Conservation (phyloP, 1,140 invertebrate genomes). For the Mercenaria mercenaria region DNA sequence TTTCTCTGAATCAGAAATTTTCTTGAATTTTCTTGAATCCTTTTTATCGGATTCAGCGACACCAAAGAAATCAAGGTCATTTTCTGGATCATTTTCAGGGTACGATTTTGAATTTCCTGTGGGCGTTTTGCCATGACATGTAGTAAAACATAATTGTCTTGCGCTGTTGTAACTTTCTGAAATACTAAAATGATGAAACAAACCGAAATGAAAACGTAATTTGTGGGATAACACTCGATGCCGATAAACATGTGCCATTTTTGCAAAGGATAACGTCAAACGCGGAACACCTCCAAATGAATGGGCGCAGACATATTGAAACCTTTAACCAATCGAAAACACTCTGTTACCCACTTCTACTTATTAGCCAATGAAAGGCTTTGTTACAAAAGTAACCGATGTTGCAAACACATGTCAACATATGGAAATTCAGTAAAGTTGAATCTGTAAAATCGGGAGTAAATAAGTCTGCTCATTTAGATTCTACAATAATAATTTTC, state of each 20-base stretch:
- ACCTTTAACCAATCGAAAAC: conserved; percentile 23
- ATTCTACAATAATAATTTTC: too few relatives aligned
- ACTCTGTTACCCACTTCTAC: background rate
- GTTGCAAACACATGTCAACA: conserved; percentile 55
- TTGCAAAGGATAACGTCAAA: background rate
- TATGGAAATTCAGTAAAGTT: conserved; percentile 27
- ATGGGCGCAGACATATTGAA: conserved; percentile 74
- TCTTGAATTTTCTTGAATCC: background rate
- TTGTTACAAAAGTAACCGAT: background rate
- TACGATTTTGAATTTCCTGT: background rate
- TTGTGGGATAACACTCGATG: background rate
- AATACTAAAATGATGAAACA: background rate
- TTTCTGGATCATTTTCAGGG: background rate
- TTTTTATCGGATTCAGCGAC: background rate
- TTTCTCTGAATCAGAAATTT: background rate
- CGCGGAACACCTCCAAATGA: background rate
- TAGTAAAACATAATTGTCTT: background rate
- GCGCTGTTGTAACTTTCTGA: background rate
- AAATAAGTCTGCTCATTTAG: too few relatives aligned
- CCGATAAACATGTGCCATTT: background rate
- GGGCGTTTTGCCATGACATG: background rate
- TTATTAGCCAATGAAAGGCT: conserved; percentile 41
- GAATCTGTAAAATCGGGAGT: too few relatives aligned
- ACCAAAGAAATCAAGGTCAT: conserved; percentile 35
- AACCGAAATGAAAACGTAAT: background rate